Base-by-base conservation (phyloP, 30 jellyfish, hydroid and myxozoan species). In the Hydractinia symbiolongicarpus region DNA sequence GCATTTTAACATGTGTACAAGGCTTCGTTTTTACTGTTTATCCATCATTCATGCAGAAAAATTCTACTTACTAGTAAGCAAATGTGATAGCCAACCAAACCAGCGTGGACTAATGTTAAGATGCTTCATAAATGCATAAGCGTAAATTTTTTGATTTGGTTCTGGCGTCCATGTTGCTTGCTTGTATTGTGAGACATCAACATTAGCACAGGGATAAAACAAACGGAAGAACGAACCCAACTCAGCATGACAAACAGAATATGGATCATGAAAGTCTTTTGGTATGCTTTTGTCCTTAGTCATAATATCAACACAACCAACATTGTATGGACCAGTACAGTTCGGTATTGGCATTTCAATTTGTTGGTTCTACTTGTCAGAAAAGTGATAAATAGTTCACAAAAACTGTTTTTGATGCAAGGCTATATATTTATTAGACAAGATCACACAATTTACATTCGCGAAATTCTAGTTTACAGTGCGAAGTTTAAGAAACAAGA, bases 251-350 rank as follows among this genome's bases (percentile, higher is more conserved):
- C 83, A 78, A 44, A 78, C 11, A 57, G 53, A 2, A 11, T 61
- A 57, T 40, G 86, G 86, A 16, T 57, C 51, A 30, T 30, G 44
- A 50, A 78, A 61, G 16, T 78, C 15, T 56, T 15, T 61, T 16
- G 82, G 83, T 6, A 78, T 56, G 16, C 51, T 16, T 78, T 40
- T 17, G 61, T 84, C 58, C 74, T 52, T 9, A 21, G 88, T 82
- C 95, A 88, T 88, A 14, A 88, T 40, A 67, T 83, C 95, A 15
- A 86, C 70, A 70, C 96, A 88, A 9, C 96, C 96, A 71, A 88
- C 96, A 11, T 56, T 50, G 68, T 68, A 79, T 9, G 72, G 94
- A 50, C 96, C 96, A 61, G 82, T 83, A 30, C 68, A 62, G 53
- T 72, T 69, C 2, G 95, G 95, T 4, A 86, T 19, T 50, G 80